phyloP scores from a whole-genome alignment of 2,113 vertebrate genomes.

The Asarcornis scutulata region DNA sequence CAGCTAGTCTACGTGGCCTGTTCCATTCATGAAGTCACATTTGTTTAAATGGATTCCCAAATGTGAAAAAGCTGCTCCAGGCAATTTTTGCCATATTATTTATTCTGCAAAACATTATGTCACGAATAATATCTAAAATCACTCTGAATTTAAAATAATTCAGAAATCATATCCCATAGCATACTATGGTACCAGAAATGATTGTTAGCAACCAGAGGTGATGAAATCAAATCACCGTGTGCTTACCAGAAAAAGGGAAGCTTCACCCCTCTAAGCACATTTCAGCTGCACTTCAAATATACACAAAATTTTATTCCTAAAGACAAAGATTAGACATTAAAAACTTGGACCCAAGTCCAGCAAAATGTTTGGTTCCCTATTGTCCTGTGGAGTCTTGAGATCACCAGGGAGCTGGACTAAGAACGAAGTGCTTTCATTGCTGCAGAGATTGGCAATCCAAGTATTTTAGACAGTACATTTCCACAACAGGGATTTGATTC shows the following conservation, averaged over 20 bases:
- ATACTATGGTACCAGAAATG: neutral
- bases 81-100: neutral
- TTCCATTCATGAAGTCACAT: neutral
- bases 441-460: neutral
- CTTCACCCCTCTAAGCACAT: neutral
- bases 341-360: neutral
- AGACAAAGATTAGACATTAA: neutral
- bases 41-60: neutral
- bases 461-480: neutral
- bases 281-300: neutral
- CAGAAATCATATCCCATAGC: neutral
- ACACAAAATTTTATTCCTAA: neutral
- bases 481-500: neutral
- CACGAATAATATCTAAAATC: neutral
- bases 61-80: neutral
- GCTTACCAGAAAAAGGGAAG: neutral
- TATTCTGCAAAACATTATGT: neutral
- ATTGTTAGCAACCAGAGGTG: neutral
- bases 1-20: fast-evolving
- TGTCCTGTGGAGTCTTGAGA: neutral
- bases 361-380: neutral
- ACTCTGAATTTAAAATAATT: neutral
- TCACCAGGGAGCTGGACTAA: neutral
- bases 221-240: neutral
- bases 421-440: neutral